A percentile compares a stretch with the other conserved stretches of the same genome.
Conservation (phyloP, 2,888 invertebrate genomes). For the Xanthorhoe designata region DNA sequence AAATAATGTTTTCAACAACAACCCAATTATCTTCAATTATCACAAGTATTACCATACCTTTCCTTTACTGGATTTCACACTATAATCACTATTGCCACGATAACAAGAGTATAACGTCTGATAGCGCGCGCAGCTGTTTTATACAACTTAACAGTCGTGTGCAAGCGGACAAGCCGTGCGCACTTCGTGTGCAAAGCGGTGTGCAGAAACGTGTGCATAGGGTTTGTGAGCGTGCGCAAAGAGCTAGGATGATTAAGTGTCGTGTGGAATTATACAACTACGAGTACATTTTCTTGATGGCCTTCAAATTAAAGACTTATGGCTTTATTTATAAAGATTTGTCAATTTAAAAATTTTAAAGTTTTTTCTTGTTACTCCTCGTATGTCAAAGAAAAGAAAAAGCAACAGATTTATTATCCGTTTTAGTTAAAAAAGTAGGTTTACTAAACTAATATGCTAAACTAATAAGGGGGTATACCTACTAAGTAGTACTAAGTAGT, state of each 20-base stretch:
- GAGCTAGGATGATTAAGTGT: constrained; percentile 9
- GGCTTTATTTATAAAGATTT: too few species aligned
- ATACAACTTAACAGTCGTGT: background rate
- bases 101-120: background rate
- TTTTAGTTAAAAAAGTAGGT: too few species aligned
- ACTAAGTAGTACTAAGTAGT: too few species aligned
- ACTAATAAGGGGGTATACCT: too few species aligned
- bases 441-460: too few species aligned
- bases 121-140: background rate
- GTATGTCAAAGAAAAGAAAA: too few species aligned
- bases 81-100: background rate
- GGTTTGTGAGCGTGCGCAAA: background rate
- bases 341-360: too few species aligned
- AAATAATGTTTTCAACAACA: background rate
- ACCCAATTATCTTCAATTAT: too few species aligned
- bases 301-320: too few species aligned
- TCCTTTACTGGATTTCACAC: background rate
- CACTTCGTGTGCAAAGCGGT: background rate
- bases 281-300: too few species aligned
- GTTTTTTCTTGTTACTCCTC: too few species aligned
- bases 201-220: background rate
- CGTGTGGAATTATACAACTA: constrained; percentile 12
- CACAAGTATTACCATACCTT: background rate
- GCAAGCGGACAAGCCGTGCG: background rate
- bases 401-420: too few species aligned